Percentiles rank a stretch among this genome's conserved stretches.
phyloP scores from a whole-genome alignment of 2,797 vertebrate genomes.

The Loriculus beryllinus region DNA sequence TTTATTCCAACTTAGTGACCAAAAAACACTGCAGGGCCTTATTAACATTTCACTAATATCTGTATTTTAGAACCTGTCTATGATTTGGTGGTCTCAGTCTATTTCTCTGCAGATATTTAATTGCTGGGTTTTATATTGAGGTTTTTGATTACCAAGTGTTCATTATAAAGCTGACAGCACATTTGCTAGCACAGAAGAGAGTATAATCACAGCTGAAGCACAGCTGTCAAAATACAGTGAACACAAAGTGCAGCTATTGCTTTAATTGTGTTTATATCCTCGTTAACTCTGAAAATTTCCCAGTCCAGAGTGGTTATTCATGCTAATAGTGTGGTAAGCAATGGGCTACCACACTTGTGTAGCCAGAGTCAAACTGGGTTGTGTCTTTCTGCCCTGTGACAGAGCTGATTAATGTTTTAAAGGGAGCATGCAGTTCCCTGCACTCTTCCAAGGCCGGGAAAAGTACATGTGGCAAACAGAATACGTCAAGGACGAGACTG shows the following conservation, averaged over 20 bases:
- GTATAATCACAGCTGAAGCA: slow-evolving; percentile 18
- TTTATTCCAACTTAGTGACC: neutral
- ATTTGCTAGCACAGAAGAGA: neutral
- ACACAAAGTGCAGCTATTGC: neutral
- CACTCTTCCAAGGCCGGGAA: neutral
- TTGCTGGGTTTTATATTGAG: neutral
- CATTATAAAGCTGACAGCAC: neutral
- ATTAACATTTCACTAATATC: neutral
- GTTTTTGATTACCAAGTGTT: neutral
- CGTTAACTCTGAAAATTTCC: neutral
- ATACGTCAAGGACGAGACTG: neutral
- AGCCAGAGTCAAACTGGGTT: neutral
- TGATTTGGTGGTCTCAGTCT: neutral
- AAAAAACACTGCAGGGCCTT: neutral
- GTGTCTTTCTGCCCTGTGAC: neutral
- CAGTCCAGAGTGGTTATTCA: neutral
- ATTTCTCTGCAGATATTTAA: slow-evolving; percentile 2
- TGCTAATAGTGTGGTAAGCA: fast-evolving
- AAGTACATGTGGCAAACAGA: neutral
- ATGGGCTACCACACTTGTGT: neutral
- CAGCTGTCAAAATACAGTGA: slow-evolving; percentile 30
- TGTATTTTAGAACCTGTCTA: neutral
- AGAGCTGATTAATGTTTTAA: neutral
- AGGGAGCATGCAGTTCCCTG: fast-evolving
- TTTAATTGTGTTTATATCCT: neutral